phyloP scores from a whole-genome alignment of 2,888 invertebrate species.

The Nemotelus nigrinus region DNA sequence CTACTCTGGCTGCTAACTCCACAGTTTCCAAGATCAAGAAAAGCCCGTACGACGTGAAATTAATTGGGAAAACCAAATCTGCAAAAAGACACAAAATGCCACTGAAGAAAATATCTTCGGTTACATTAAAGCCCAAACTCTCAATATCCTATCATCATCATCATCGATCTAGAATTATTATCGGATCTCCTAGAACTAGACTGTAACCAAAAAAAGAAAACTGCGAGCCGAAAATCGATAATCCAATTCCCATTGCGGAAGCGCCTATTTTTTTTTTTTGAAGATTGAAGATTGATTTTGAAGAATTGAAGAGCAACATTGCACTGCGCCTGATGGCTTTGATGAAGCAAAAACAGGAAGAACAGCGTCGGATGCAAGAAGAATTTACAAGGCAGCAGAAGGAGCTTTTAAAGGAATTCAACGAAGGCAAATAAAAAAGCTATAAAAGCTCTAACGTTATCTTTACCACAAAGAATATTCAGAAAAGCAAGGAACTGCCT shows the following conservation, averaged over 20 bases:
- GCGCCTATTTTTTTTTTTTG: neutral
- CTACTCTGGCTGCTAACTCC: constrained; percentile 25
- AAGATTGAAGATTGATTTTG: too few relatives aligned
- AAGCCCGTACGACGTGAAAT: constrained; percentile 53
- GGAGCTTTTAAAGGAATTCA: constrained; percentile 66
- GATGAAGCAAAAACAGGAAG: constrained; percentile 72
- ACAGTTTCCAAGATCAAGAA: constrained; percentile 50
- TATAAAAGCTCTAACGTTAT: constrained; percentile 5
- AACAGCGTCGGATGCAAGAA: constrained; percentile 71
- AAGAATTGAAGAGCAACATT: constrained; percentile 72
- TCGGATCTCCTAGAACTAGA: neutral
- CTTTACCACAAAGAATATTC: too few relatives aligned
- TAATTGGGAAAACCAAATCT: constrained; percentile 48
- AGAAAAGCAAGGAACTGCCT: neutral
- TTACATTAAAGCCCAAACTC: constrained; percentile 37
- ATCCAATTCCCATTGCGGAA: neutral
- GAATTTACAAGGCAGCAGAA: constrained; percentile 75
- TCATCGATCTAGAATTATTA: constrained; percentile 11
- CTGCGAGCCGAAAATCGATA: neutral
- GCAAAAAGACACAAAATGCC: constrained; percentile 50
- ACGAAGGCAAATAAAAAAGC: too few relatives aligned
- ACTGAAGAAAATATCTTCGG: constrained; percentile 18
- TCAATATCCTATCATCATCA: constrained; percentile 4
- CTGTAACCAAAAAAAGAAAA: neutral
- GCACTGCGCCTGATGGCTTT: constrained; percentile 71